These are phyloP conservation scores for Meloidogyne chitwoodi DNA, from an alignment of 1,140 invertebrate species.

Conservation along the genomic window DNA sequence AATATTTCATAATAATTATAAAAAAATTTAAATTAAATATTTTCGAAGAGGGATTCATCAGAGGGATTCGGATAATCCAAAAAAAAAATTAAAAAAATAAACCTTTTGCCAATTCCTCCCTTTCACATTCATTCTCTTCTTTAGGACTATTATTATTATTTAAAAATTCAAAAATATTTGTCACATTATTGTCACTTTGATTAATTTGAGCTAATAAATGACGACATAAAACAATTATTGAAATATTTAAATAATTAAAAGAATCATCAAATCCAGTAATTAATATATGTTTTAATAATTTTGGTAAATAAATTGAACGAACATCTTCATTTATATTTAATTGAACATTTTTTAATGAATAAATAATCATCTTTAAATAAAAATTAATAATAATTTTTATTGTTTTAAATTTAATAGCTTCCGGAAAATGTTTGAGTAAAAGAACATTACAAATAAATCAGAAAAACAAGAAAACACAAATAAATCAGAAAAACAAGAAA, in stretches of 20 bases:
- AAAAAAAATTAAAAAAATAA: background rate
- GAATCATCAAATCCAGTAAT: background rate
- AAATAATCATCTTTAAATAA: slow-evolving; percentile 42
- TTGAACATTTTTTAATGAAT: slow-evolving; percentile 48
- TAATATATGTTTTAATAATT: slow-evolving; percentile 39
- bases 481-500: too few relatives aligned
- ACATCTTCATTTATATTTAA: slow-evolving; percentile 48
- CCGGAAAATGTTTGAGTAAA: too few relatives aligned
- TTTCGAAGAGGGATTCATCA: too few relatives aligned
- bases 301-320: slow-evolving; percentile 35
- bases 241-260: slow-evolving; percentile 13
- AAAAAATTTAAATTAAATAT: too few relatives aligned
- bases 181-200: slow-evolving; percentile 29
- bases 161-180: background rate
- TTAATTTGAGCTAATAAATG: slow-evolving; percentile 38
- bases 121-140: too few relatives aligned
- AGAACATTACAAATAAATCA: too few relatives aligned
- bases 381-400: background rate
- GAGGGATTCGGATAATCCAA: too few relatives aligned
- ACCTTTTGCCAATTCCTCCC: slow-evolving; percentile 18
- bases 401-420: background rate
- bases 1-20: too few relatives aligned
- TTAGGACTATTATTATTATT: slow-evolving; percentile 2
- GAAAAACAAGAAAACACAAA: too few relatives aligned
- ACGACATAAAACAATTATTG: slow-evolving; percentile 36